Evolutionary conservation across 2,113 vertebrate genomes (phyloP), one percentile per base, ranked within the genome.

Genomic region (Nipponia nippon): DNA sequence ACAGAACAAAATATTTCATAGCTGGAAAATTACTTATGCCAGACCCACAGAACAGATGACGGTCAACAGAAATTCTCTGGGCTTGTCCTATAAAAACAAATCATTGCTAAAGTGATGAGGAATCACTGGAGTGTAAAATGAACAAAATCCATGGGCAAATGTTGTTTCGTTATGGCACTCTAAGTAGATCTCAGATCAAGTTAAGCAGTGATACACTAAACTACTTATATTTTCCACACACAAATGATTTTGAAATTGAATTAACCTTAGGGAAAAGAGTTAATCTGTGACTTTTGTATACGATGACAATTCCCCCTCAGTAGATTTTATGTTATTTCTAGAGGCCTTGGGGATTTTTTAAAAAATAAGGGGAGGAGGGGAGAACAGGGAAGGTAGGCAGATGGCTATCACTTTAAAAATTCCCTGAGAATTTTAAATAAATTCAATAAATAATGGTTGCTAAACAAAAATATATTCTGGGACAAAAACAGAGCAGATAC

Each of bases 91-190:
- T 53, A 52, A 49, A 91, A 95, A 66, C 3, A 78, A 75, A 89
- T 46, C 7, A 58, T 32, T 61, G 61, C 42, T 89, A 32, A 91
- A 89, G 46, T 36, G 23, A 85, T 82, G 13, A 84, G 18, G 17
- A 58, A 95, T 78, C 49, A 62, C 49, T 65, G 44, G 82, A 85
- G 14, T n/a, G 22, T 34, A 92, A 72, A 78, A 90, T 13, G 34
- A 92, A 69, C 22, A 87, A 90, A 86, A 89, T 47, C 27, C 32
- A 59, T 34, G 34, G 49, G n/a, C 76, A 89, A 94, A 76, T n/a
- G 20, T 46, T 59, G 6, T 59, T 72, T 89, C 63, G 38, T 91
- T 82, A 93, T 14, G 23, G 15, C 47, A 63, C 18, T 76, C 32
- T 70, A 66, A 81, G 26, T 9, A 89, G 11, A 82, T 63, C 73